Evolutionary conservation across 1,140 invertebrate species (phyloP).

Genomic region (Phocides pigmalion): DNA sequence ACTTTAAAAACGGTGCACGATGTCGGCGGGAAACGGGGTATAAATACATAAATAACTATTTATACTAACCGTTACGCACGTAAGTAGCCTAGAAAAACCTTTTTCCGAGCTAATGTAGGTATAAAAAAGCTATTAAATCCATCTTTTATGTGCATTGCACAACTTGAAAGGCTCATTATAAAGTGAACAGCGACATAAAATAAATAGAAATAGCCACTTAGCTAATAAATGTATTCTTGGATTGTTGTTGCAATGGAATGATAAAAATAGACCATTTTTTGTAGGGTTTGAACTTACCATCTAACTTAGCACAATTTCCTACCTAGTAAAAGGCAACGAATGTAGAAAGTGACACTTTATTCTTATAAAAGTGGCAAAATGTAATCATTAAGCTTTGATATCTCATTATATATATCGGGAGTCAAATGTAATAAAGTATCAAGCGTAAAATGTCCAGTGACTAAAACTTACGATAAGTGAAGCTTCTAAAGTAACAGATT

Average conservation of each 20-base stretch:
- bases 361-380: too few species aligned
- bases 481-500: too few species aligned
- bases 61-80: neutral
- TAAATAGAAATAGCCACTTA: conserved; percentile 25
- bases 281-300: neutral
- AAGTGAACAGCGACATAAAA: conserved; percentile 17
- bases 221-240: conserved; percentile 18
- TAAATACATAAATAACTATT: neutral
- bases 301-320: too few species aligned
- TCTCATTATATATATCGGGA: too few species aligned
- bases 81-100: neutral
- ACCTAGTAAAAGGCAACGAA: too few species aligned
- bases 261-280: neutral
- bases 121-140: conserved; percentile 7
- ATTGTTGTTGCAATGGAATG: neutral
- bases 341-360: too few species aligned
- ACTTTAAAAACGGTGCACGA: too few species aligned
- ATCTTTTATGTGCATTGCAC: conserved; percentile 19
- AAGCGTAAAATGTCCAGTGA: too few species aligned
- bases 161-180: conserved; percentile 10
- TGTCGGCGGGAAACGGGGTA: too few species aligned
- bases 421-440: too few species aligned
- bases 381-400: too few species aligned
- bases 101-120: neutral
- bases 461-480: too few species aligned